Evolutionary conservation across 2,113 vertebrate species (phyloP).

Genomic region (Ptyas mucosa): DNA sequence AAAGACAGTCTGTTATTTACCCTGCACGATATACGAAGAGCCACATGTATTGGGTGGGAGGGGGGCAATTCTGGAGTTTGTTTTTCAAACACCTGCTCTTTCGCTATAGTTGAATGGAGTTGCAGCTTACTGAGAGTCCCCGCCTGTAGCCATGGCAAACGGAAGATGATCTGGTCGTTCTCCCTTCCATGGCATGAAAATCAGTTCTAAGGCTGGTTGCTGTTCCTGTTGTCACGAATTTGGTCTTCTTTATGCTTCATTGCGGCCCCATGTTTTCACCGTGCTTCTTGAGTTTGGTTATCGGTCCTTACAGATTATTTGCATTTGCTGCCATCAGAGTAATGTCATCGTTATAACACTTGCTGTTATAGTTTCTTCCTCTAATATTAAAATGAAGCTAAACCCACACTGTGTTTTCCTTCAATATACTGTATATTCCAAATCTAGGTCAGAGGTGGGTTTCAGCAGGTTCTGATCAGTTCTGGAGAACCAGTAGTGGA

Average conservation of each 20-base stretch:
- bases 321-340: background rate
- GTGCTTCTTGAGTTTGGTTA: background rate
- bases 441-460: background rate
- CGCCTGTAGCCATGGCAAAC: background rate
- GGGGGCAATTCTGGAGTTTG: constrained; percentile 5
- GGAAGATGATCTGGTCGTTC: background rate
- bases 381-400: background rate
- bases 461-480: too few relatives aligned
- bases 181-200: background rate
- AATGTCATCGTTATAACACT: background rate
- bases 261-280: background rate
- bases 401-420: background rate
- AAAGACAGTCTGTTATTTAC: constrained; percentile 51
- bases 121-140: constrained; percentile 1
- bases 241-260: background rate
- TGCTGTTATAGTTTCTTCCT: background rate
- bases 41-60: background rate
- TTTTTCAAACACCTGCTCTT: constrained; percentile 35
- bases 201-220: background rate
- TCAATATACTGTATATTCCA: background rate
- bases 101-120: constrained; percentile 11
- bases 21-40: constrained; percentile 46
- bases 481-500: too few relatives aligned
- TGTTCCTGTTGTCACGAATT: background rate
- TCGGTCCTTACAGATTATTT: background rate